These are phyloP conservation scores for Anniella stebbinsi DNA, from an alignment of 2,797 vertebrate genomes.

Conservation along the genomic window DNA sequence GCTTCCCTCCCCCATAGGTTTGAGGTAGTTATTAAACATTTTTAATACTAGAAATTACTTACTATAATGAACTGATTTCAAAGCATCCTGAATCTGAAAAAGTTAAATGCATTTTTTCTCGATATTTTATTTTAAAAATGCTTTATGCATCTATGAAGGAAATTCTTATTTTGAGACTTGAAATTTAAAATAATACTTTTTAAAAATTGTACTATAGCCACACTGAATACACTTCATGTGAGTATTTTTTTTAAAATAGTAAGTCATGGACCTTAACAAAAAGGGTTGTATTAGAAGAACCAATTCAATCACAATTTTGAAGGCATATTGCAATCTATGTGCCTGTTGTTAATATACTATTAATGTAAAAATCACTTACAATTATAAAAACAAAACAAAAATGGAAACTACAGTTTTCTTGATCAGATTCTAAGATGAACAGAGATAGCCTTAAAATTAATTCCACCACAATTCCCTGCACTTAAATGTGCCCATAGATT, in stretches of 20 bases:
- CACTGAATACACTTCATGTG: background rate
- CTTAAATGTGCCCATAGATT: background rate
- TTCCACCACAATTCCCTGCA: background rate
- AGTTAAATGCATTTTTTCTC: slow-evolving; percentile 57
- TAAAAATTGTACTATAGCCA: background rate
- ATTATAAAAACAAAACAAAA: background rate
- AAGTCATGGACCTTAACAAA: background rate
- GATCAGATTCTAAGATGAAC: background rate
- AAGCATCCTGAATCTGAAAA: slow-evolving; percentile 57
- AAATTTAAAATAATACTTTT: background rate
- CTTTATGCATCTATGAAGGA: slow-evolving; percentile 40
- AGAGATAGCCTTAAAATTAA: background rate
- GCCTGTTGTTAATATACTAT: background rate
- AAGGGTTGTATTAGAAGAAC: background rate
- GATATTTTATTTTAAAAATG: slow-evolving; percentile 71
- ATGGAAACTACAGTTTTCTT: background rate
- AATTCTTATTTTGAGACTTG: slow-evolving; percentile 59
- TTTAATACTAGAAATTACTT: slow-evolving; percentile 64
- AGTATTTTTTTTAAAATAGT: background rate
- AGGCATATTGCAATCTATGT: background rate
- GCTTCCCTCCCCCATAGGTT: slow-evolving; percentile 13
- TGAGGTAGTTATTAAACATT: slow-evolving; percentile 50
- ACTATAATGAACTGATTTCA: slow-evolving; percentile 71
- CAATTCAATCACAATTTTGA: background rate
- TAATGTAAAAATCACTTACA: background rate